Conservation (phyloP, 2,888 invertebrate species). For the Dynastes tityus region DNA sequence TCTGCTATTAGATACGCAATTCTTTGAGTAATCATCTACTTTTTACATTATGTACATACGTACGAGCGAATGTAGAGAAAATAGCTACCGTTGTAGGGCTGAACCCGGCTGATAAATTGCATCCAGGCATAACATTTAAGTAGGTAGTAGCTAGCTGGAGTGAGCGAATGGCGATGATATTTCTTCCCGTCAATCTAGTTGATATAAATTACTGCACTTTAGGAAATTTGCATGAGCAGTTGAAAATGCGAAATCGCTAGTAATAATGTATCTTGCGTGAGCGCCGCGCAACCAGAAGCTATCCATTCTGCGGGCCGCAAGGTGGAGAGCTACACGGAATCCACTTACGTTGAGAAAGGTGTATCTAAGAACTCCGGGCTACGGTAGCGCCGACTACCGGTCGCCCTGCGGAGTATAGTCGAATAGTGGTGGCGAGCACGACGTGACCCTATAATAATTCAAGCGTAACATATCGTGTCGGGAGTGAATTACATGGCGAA, state of each 20-base stretch:
- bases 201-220: conserved; percentile 28
- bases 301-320: conserved; percentile 17
- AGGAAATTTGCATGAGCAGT: conserved; percentile 21
- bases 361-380: not conserved
- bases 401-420: not conserved
- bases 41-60: no score
- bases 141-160: not conserved
- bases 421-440: not conserved
- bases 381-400: no score
- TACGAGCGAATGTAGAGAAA: no score
- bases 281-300: conserved; percentile 9
- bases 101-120: not conserved
- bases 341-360: not conserved
- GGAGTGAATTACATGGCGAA: conserved; percentile 28
- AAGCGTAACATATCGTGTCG: conserved; percentile 21
- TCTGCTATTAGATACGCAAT: no score
- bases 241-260: conserved; percentile 24
- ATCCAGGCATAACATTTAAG: not conserved
- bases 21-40: no score
- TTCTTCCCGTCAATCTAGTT: conserved; percentile 18
- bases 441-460: conserved; percentile 20
- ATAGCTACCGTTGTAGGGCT: no score
- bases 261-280: conserved; percentile 22
- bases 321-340: conserved; percentile 1
- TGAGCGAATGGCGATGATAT: not conserved